Evolutionary conservation across 2,113 vertebrate genomes (phyloP).

Genomic region (Esox niger): DNA sequence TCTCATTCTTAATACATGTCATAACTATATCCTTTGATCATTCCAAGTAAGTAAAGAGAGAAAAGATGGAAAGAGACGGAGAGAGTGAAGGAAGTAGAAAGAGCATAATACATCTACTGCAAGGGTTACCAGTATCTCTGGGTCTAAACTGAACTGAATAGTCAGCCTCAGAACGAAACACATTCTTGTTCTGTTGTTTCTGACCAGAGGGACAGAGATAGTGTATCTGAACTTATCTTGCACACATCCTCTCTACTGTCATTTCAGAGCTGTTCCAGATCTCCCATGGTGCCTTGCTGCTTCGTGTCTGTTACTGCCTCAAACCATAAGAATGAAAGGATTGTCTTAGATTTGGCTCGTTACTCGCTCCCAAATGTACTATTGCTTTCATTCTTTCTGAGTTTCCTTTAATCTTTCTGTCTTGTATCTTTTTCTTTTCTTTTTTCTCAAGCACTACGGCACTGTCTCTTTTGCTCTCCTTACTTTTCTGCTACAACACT

Average conservation of each 20-base stretch:
- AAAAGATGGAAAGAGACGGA: background rate
- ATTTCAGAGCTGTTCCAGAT: background rate
- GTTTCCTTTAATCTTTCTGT: background rate
- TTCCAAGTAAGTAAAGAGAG: too few species aligned
- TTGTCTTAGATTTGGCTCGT: background rate
- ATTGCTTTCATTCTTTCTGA: background rate
- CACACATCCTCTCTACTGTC: background rate
- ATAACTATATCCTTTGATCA: too few species aligned
- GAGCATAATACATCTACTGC: too few species aligned
- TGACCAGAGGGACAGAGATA: background rate
- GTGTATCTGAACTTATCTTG: background rate
- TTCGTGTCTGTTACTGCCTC: background rate
- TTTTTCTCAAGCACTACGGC: too few species aligned
- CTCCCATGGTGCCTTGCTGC: background rate
- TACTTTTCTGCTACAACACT: background rate
- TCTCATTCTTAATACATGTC: too few species aligned
- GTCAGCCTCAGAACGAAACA: too few species aligned
- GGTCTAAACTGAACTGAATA: too few species aligned
- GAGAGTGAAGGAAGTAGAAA: background rate
- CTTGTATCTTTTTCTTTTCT: background rate
- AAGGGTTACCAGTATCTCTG: too few species aligned
- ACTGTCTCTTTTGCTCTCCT: background rate
- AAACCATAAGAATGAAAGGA: background rate
- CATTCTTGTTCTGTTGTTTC: too few species aligned
- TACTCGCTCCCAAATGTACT: background rate